Evolutionary conservation across 2,888 invertebrate genomes (phyloP).

Genomic region (Metellina segmentata): DNA sequence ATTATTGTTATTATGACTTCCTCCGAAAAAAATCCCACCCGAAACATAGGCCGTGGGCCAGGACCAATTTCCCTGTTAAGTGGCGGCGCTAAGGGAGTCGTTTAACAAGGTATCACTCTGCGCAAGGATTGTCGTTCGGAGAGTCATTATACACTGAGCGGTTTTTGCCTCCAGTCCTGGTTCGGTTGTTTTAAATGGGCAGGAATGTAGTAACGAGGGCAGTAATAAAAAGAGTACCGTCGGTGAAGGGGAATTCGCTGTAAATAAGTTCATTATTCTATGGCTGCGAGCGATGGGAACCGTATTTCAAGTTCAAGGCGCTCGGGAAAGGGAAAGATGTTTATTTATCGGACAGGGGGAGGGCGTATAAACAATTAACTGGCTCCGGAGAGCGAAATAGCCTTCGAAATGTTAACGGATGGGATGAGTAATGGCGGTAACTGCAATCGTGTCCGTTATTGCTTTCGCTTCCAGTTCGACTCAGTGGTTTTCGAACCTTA

Average conservation of each 20-base stretch:
- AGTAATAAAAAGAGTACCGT: constrained; percentile 19
- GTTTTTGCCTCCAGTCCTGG: background rate
- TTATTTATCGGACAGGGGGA: constrained; percentile 30
- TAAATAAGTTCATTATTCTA: constrained; percentile 58
- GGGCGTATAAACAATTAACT: constrained; percentile 30
- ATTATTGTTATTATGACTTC: background rate
- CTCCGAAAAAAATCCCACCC: background rate
- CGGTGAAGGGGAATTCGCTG: background rate
- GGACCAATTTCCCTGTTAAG: constrained; percentile 14
- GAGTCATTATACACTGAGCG: constrained; percentile 27
- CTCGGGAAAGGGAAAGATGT: constrained; percentile 19
- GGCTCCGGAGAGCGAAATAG: constrained; percentile 21
- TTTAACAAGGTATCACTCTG: constrained; percentile 65
- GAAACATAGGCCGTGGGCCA: background rate
- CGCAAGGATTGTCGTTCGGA: constrained; percentile 36
- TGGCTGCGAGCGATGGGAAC: constrained; percentile 8
- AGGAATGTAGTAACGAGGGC: constrained; percentile 49
- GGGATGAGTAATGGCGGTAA: background rate
- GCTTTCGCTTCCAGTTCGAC: too few relatives aligned
- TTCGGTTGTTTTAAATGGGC: background rate
- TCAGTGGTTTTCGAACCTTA: too few relatives aligned
- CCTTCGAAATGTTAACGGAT: constrained; percentile 29
- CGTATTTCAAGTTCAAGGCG: constrained; percentile 22
- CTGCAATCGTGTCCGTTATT: too few relatives aligned
- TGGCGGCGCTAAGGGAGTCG: constrained; percentile 9